Conservation (phyloP, 2,797 vertebrate species). For the Cynopterus sphinx region DNA sequence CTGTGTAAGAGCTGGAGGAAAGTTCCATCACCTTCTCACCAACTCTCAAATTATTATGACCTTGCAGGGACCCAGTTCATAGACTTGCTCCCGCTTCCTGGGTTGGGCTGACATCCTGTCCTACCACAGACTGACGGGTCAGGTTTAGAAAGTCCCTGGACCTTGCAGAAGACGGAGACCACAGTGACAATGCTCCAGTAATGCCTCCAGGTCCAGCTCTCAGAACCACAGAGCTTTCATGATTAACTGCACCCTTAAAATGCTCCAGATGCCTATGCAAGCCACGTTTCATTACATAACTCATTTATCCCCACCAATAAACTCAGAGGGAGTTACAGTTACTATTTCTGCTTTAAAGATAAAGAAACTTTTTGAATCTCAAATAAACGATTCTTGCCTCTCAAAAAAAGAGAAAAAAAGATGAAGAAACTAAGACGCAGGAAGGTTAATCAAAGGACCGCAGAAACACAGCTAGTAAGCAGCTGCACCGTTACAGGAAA, state of each 20-base stretch:
- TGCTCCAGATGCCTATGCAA: not conserved
- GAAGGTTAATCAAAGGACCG: not conserved
- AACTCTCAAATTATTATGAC: not conserved
- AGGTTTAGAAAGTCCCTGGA: not conserved
- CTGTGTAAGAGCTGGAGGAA: not conserved
- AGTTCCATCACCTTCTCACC: not conserved
- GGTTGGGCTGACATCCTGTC: too few species aligned
- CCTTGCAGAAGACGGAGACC: not conserved
- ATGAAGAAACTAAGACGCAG: not conserved
- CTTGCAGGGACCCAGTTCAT: not conserved
- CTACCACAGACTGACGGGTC: not conserved
- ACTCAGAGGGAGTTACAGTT: not conserved
- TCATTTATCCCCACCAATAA: not conserved
- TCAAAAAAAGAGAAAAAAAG: not conserved
- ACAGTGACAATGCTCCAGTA: fast-evolving
- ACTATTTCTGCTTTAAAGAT: not conserved
- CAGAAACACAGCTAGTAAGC: not conserved
- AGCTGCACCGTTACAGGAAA: not conserved
- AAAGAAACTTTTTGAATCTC: not conserved
- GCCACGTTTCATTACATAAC: not conserved
- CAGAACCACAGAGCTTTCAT: not conserved
- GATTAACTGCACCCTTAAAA: not conserved
- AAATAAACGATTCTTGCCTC: too few species aligned
- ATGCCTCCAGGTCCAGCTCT: not conserved
- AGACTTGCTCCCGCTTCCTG: not conserved